A percentile compares a stretch with the other conserved stretches of the same genome.
Evolutionary conservation across 2,888 invertebrate species (phyloP).

Genomic region (Pelosia muscerda): DNA sequence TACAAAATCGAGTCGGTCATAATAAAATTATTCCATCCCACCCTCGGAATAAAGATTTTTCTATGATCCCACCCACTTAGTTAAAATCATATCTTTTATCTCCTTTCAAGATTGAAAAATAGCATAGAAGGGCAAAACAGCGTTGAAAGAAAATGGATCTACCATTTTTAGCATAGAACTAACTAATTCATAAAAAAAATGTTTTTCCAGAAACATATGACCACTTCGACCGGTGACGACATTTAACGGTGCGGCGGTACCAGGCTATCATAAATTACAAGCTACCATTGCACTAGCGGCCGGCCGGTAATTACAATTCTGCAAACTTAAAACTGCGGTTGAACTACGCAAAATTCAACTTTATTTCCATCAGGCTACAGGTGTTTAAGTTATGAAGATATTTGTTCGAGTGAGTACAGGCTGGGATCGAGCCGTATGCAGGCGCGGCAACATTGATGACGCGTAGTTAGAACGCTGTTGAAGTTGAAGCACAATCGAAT

Average conservation of each 20-base stretch:
- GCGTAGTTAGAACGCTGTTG: slow-evolving; percentile 55
- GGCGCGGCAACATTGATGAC: slow-evolving; percentile 55
- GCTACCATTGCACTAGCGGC: slow-evolving; percentile 54
- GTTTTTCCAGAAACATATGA: slow-evolving; percentile 46
- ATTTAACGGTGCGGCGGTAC: slow-evolving; percentile 66
- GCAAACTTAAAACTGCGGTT: slow-evolving; percentile 32
- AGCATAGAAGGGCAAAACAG: neutral
- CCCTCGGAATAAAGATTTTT: too few relatives aligned
- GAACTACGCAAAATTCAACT: slow-evolving; percentile 20
- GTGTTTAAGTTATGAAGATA: slow-evolving; percentile 2
- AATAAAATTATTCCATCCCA: too few relatives aligned
- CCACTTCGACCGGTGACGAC: slow-evolving; percentile 58
- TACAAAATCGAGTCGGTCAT: too few relatives aligned
- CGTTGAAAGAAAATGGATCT: too few relatives aligned
- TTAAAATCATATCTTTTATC: neutral
- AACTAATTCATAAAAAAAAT: slow-evolving; percentile 38
- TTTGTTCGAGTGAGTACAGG: slow-evolving; percentile 33
- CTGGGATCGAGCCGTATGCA: slow-evolving; percentile 47
- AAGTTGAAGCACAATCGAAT: slow-evolving; percentile 44
- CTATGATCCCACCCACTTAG: too few relatives aligned
- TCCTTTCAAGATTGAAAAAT: neutral
- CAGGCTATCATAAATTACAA: slow-evolving; percentile 77
- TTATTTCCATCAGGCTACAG: neutral
- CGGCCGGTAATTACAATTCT: slow-evolving; percentile 51
- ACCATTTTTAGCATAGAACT: slow-evolving; percentile 18